These are phyloP conservation scores for Sinosuthora webbiana DNA, from an alignment of 2,113 vertebrate genomes.

Conservation along the genomic window DNA sequence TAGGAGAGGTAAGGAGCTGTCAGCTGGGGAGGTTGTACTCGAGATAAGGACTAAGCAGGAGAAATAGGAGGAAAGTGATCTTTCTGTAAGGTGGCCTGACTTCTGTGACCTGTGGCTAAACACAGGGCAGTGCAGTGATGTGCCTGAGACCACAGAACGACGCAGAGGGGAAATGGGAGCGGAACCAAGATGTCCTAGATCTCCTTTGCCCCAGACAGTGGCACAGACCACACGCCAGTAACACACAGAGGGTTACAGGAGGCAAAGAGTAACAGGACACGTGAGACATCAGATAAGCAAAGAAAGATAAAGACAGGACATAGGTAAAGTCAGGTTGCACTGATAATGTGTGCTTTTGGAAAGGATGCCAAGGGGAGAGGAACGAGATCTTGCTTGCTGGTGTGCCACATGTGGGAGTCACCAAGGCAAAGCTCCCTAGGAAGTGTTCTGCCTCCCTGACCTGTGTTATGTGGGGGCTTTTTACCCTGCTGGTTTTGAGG, in stretches of 20 bases:
- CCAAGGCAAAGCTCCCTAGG: background rate
- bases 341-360: background rate
- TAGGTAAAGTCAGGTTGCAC: background rate
- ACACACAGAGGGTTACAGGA: background rate
- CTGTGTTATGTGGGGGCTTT: background rate
- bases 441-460: background rate
- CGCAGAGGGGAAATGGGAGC: background rate
- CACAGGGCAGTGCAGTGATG: background rate
- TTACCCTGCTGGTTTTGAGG: background rate
- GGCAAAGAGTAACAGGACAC: background rate
- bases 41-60: background rate
- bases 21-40: background rate
- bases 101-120: background rate
- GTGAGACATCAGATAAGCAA: background rate
- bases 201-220: background rate
- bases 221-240: background rate
- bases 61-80: background rate
- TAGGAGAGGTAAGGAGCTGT: background rate
- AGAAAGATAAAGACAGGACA: background rate
- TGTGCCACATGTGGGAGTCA: background rate
- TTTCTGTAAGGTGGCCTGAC: background rate
- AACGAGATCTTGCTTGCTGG: background rate
- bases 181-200: background rate
- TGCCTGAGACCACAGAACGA: background rate
- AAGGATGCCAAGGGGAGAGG: background rate